Percentiles rank a stretch among this genome's conserved stretches.
Evolutionary conservation across 2,113 vertebrate genomes (phyloP).

Genomic region (Laticauda laticaudata): DNA sequence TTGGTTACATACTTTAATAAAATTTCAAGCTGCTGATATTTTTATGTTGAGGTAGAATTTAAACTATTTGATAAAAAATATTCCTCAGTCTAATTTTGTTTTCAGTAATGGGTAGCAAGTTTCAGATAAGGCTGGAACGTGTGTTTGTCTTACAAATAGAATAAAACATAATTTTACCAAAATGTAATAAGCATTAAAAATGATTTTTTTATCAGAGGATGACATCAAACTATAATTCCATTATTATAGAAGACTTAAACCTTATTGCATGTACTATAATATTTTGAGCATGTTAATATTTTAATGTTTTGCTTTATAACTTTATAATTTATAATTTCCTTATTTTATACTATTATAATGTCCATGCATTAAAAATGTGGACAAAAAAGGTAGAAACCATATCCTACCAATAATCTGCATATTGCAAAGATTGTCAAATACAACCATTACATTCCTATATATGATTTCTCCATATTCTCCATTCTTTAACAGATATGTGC

Average conservation of each 20-base stretch:
- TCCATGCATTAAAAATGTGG: neutral
- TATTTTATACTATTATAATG: neutral
- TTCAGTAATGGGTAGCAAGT: neutral
- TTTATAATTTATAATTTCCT: neutral
- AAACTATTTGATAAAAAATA: neutral
- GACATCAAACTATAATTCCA: neutral
- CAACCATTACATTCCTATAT: neutral
- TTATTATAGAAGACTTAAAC: neutral
- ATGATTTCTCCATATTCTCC: neutral
- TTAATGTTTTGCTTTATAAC: neutral
- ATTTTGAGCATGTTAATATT: neutral
- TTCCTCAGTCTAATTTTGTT: neutral
- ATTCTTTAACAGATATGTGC: neutral
- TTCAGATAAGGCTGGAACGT: neutral
- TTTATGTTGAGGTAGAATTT: neutral
- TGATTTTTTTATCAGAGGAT: neutral
- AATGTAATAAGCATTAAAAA: neutral
- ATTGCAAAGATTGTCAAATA: neutral
- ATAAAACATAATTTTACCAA: neutral
- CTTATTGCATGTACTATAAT: neutral
- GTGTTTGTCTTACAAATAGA: neutral
- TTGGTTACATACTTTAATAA: neutral
- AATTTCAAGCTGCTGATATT: neutral
- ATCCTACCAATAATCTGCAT: neutral
- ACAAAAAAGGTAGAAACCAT: neutral